These are phyloP conservation scores for Macrophya annulata DNA, from an alignment of 2,888 invertebrate species.

Conservation along the genomic window DNA sequence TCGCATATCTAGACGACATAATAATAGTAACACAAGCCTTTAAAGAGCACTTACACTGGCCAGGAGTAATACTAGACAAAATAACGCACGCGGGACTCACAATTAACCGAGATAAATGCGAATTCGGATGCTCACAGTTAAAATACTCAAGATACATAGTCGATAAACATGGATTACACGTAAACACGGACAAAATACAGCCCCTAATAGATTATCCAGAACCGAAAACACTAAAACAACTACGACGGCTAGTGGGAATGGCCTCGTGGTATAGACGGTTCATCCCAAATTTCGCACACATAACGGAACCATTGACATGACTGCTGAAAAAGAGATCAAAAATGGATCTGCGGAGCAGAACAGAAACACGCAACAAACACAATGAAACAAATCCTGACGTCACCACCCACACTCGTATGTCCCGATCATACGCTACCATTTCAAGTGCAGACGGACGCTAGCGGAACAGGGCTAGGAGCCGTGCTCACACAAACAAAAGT, in stretches of 20 bases:
- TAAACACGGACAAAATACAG: slow-evolving; percentile 59
- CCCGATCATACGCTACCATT: too few relatives aligned
- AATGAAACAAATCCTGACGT: too few relatives aligned
- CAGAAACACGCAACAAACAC: too few relatives aligned
- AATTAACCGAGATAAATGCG: slow-evolving; percentile 57
- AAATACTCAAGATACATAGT: slow-evolving; percentile 60
- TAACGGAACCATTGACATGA: slow-evolving; percentile 34
- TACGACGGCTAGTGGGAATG: slow-evolving; percentile 57
- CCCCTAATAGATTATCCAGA: slow-evolving; percentile 60
- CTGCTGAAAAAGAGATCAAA: too few relatives aligned
- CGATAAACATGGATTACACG: slow-evolving; percentile 59
- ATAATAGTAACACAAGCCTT: slow-evolving; percentile 62
- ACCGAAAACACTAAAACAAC: slow-evolving; percentile 59
- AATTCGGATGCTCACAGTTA: slow-evolving; percentile 58
- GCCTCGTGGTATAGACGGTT: slow-evolving; percentile 59
- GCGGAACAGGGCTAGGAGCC: too few relatives aligned
- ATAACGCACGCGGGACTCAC: slow-evolving; percentile 59
- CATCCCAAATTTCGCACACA: slow-evolving; percentile 49
- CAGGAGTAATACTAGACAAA: slow-evolving; percentile 60
- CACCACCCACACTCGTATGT: too few relatives aligned
- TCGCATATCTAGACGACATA: slow-evolving; percentile 67
- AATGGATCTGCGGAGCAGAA: too few relatives aligned
- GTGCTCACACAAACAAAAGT: slow-evolving; percentile 40
- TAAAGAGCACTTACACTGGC: slow-evolving; percentile 62
- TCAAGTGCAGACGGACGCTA: too few relatives aligned